Conservation (phyloP, 2,113 vertebrate species). For the Scolopax mira region DNA sequence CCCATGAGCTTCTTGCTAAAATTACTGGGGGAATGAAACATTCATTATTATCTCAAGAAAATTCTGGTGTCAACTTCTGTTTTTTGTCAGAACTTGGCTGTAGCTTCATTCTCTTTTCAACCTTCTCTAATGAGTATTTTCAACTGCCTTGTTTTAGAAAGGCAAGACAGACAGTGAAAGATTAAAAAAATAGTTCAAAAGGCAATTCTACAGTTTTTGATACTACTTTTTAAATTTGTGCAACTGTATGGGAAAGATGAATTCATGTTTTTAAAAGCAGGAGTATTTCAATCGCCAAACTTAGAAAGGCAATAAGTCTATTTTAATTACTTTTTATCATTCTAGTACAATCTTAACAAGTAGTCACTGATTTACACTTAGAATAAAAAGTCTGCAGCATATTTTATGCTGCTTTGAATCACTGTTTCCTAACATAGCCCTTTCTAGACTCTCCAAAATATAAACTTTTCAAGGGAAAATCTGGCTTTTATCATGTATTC, state of each 20-base stretch:
- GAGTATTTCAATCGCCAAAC: background rate
- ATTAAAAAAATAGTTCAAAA: background rate
- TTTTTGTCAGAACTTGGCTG: background rate
- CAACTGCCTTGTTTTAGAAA: background rate
- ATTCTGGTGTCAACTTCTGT: background rate
- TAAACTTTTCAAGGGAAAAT: background rate
- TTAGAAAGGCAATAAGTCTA: background rate
- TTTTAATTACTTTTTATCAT: constrained; percentile 25
- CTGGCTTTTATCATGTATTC: background rate
- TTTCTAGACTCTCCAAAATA: background rate
- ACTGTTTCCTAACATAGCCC: background rate
- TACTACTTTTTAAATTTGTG: background rate
- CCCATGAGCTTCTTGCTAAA: background rate
- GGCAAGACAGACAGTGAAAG: background rate
- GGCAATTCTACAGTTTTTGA: background rate
- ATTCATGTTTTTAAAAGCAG: background rate
- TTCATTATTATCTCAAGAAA: background rate
- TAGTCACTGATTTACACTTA: constrained; percentile 10
- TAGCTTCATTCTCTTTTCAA: background rate
- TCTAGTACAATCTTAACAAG: background rate
- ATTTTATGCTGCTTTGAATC: background rate
- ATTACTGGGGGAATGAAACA: background rate
- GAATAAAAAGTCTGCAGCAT: background rate
- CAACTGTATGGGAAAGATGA: background rate
- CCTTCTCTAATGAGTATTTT: background rate